Evolutionary conservation across 2,113 vertebrate species (phyloP).

Genomic region (Alethe castanea): DNA sequence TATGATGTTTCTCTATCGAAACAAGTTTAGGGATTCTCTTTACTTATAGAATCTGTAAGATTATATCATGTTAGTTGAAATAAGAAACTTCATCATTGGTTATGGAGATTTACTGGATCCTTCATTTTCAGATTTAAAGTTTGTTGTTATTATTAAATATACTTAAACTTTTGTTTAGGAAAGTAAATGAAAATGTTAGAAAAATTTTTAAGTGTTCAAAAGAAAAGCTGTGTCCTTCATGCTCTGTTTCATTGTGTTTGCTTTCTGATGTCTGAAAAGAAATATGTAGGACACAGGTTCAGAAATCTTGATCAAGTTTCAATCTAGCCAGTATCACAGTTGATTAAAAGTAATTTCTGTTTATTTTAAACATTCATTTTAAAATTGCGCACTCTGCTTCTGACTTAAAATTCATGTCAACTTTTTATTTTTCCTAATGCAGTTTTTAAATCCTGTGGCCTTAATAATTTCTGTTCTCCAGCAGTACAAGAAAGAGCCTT

Average conservation of each 20-base stretch:
- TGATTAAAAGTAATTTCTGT: not conserved
- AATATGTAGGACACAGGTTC: not conserved
- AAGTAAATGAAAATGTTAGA: not conserved
- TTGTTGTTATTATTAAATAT: not conserved
- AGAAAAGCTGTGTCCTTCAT: not conserved
- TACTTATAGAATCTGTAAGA: rapidly evolving
- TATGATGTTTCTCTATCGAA: not conserved
- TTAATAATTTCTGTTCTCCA: not conserved
- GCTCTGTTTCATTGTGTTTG: not conserved
- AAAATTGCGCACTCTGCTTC: not conserved
- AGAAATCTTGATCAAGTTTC: not conserved
- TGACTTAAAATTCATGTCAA: not conserved
- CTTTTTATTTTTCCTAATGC: not conserved
- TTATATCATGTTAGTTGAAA: not conserved
- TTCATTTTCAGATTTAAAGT: not conserved
- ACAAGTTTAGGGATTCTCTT: not conserved
- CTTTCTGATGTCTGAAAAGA: not conserved
- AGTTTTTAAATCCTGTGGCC: not conserved
- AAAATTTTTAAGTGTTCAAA: not conserved
- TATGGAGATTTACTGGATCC: not conserved
- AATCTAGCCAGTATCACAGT: not conserved
- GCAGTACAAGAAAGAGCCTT: not conserved
- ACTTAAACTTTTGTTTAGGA: not conserved
- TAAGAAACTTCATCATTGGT: not conserved
- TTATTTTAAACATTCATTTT: not conserved